Percentiles rank a stretch among this genome's conserved stretches.
Evolutionary conservation across 2,888 invertebrate genomes (phyloP).

Genomic region (Dioctria rufipes): DNA sequence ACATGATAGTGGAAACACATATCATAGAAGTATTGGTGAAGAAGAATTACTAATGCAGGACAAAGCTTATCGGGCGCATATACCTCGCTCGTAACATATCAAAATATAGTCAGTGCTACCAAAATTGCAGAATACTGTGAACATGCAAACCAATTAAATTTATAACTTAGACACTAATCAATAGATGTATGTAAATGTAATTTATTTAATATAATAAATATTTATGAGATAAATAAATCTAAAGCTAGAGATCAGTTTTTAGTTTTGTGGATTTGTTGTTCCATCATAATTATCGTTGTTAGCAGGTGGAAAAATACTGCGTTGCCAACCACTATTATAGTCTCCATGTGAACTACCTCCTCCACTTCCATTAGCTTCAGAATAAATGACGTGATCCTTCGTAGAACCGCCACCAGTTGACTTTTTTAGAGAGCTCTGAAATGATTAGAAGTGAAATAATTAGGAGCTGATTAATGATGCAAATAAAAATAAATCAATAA

Average conservation of each 20-base stretch:
- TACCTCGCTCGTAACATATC: slow-evolving; percentile 53
- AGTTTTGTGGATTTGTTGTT: not conserved
- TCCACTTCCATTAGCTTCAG: slow-evolving; percentile 61
- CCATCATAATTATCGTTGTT: slow-evolving; percentile 15
- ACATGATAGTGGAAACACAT: slow-evolving; percentile 74
- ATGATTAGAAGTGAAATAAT: slow-evolving; percentile 49
- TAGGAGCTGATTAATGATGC: not conserved
- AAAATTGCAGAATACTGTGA: not conserved
- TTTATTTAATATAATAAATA: slow-evolving; percentile 21
- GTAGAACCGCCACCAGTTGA: slow-evolving; percentile 69
- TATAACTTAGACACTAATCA: not conserved
- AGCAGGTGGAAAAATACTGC: slow-evolving; percentile 62
- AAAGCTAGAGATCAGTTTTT: not conserved
- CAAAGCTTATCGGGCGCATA: slow-evolving; percentile 76
- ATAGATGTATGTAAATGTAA: not conserved
- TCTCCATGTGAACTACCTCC: slow-evolving; percentile 65
- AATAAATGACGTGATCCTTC: slow-evolving; percentile 75
- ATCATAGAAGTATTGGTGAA: slow-evolving; percentile 75
- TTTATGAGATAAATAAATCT: not conserved
- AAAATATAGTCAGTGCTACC: slow-evolving; percentile 7
- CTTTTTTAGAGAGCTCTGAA: slow-evolving; percentile 77
- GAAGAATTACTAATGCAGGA: slow-evolving; percentile 77
- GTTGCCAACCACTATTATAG: slow-evolving; percentile 71
- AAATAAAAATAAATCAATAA: slow-evolving; percentile 1
- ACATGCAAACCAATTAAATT: not conserved